A percentile compares a stretch with the other conserved stretches of the same genome.
Evolutionary conservation across 2,888 invertebrate species (phyloP).

Genomic region (Itoplectis maculator): DNA sequence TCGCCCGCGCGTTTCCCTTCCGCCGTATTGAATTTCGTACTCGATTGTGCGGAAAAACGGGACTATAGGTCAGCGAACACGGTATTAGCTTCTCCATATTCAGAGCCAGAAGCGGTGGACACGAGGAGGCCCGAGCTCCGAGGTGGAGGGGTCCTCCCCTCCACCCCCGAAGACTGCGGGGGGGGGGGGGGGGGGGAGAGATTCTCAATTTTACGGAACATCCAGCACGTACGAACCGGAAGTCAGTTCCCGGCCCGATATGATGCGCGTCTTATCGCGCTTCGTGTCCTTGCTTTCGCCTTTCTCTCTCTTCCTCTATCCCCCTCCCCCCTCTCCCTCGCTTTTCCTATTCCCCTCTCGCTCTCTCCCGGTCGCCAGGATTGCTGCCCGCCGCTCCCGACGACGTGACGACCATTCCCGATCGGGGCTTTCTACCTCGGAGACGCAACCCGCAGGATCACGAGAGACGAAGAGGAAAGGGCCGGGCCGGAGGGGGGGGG

Average conservation of each 20-base stretch:
- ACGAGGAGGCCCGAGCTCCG: no score
- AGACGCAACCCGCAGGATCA: slow-evolving; percentile 56
- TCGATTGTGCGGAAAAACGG: slow-evolving; percentile 23
- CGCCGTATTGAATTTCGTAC: slow-evolving; percentile 17
- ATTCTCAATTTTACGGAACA: slow-evolving; percentile 53
- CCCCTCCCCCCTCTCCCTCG: no score
- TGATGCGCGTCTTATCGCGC: slow-evolving; percentile 24
- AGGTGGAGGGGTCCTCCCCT: no score
- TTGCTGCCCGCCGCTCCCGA: slow-evolving; percentile 53
- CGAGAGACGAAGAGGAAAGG: slow-evolving; percentile 4
- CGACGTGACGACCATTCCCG: slow-evolving; percentile 64
- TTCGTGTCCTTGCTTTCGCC: slow-evolving; percentile 7
- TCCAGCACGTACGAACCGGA: slow-evolving; percentile 66
- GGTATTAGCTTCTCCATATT: slow-evolving; percentile 45
- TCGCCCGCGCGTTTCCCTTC: neutral
- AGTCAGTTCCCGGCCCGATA: slow-evolving; percentile 58
- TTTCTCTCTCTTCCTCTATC: no score
- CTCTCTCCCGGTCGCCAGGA: no score
- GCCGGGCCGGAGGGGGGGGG: no score
- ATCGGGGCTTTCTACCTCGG: slow-evolving; percentile 54
- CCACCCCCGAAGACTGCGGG: neutral
- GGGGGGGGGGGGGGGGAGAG: neutral
- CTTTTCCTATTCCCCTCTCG: no score
- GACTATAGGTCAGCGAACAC: slow-evolving; percentile 11
- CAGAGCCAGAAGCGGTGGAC: slow-evolving; percentile 3